These are phyloP conservation scores for Athene noctua DNA, from an alignment of 2,113 vertebrate species.

Conservation along the genomic window DNA sequence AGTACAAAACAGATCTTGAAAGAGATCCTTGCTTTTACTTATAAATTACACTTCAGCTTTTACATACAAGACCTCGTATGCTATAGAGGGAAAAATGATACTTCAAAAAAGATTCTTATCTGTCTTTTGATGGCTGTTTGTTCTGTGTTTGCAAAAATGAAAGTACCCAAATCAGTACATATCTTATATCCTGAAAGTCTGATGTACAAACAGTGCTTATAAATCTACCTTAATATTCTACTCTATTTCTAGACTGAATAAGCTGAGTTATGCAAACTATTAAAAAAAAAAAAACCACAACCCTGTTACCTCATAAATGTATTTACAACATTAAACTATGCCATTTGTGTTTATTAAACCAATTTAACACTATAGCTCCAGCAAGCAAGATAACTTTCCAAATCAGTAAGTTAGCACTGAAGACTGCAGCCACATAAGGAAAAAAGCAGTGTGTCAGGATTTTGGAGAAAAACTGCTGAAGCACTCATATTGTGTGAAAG, in stretches of 20 bases:
- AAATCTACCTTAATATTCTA: neutral
- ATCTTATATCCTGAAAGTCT: neutral
- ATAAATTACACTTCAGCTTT: neutral
- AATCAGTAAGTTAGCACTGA: slow-evolving; percentile 15
- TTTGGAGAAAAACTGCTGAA: slow-evolving; percentile 23
- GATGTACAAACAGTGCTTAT: neutral
- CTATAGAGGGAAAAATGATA: neutral
- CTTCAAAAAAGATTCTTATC: neutral
- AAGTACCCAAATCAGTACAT: neutral
- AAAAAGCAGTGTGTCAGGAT: neutral
- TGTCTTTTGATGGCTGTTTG: neutral
- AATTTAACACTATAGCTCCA: slow-evolving; percentile 31
- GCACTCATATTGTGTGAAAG: neutral
- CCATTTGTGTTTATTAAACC: slow-evolving; percentile 37
- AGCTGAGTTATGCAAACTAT: neutral
- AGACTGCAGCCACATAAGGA: neutral
- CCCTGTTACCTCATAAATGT: neutral
- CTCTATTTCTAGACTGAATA: neutral
- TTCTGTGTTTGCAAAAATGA: neutral
- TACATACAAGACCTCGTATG: neutral
- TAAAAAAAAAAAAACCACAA: neutral
- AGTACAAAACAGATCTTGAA: neutral
- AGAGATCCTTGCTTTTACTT: neutral
- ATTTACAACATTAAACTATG: neutral
- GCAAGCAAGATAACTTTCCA: neutral